Evolutionary conservation across 2,888 invertebrate species (phyloP), one percentile per base, ranked within the genome.

Genomic region (Lasiommata megera): DNA sequence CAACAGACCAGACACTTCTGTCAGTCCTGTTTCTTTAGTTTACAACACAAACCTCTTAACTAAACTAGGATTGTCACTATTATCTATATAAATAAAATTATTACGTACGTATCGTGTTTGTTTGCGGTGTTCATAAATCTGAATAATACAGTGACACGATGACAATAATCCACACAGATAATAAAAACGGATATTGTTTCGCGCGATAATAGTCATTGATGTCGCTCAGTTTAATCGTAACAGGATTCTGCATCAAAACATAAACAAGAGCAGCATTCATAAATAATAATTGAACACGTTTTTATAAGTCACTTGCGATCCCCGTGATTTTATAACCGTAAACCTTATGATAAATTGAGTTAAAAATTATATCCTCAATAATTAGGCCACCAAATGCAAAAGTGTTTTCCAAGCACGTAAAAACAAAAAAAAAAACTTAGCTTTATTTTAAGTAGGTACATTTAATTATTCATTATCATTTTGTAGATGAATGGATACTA

Each of bases 61-160:
- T n/a, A n/a, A n/a, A n/a, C n/a, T n/a, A n/a, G n/a, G n/a, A n/a
- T n/a, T n/a, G n/a, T n/a, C n/a, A n/a, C n/a, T n/a, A n/a, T n/a
- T n/a, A n/a, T n/a, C n/a, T n/a, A 34, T 29, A 8, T 43, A 28
- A 38, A 23, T 37, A 36, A 37, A 17, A 23, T 18, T 12, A 50
- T 36, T n/a, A 37, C 12, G 38, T 38, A 14, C 1, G 38, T 9
- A 38, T 11, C 9, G 9, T 29, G 17, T 47, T 31, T 47, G 29
- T 48, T 47, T 34, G 31, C 34, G 6, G 31, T 43, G 53, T 53
- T 36, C 23, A 48, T 40, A 54, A 54, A 37, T 38, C 38, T 54
- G 9, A 14, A 28, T 41, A 48, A 14, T 43, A 43, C 36, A 48
- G 23, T 28, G 48, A 34, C 16, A 37, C 8, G 44, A 43, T 37